Evolutionary conservation across 1,140 invertebrate species (phyloP).

Genomic region (Drosophila takahashii): DNA sequence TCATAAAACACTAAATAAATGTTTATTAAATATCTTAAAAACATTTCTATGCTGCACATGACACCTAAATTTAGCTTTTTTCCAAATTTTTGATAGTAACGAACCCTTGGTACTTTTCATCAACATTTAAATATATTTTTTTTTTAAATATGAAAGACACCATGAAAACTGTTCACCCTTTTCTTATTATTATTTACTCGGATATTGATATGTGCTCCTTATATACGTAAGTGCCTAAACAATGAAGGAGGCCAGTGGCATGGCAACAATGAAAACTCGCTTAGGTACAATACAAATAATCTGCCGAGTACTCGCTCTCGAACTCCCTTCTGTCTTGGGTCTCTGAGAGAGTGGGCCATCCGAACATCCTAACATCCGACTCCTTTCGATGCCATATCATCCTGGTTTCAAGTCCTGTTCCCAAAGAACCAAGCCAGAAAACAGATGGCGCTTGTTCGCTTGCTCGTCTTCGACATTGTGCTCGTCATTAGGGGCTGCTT

Average conservation of each 20-base stretch:
- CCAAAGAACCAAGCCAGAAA: constrained; percentile 1
- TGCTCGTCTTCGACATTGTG: constrained; percentile 68
- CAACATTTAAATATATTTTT: no score
- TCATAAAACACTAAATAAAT: no score
- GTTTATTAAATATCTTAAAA: no score
- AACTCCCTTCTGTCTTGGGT: constrained; percentile 6
- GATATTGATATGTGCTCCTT: background rate
- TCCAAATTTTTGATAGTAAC: no score
- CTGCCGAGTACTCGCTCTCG: constrained; percentile 19
- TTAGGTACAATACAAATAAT: constrained; percentile 58
- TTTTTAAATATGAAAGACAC: no score
- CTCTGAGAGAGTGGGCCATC: background rate
- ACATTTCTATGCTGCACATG: no score
- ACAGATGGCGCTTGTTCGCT: constrained; percentile 61
- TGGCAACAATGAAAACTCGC: constrained; percentile 46
- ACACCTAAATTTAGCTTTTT: no score
- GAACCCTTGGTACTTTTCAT: no score
- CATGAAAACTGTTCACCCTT: background rate
- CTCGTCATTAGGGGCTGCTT: constrained; percentile 58
- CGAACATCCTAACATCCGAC: constrained; percentile 22
- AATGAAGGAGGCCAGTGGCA: constrained; percentile 61
- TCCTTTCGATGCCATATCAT: background rate
- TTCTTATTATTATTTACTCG: background rate
- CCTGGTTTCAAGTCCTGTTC: background rate
- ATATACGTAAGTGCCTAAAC: constrained; percentile 67